Evolutionary conservation across 2,888 invertebrate species (phyloP).

Genomic region (Scaptomyza reducta): DNA sequence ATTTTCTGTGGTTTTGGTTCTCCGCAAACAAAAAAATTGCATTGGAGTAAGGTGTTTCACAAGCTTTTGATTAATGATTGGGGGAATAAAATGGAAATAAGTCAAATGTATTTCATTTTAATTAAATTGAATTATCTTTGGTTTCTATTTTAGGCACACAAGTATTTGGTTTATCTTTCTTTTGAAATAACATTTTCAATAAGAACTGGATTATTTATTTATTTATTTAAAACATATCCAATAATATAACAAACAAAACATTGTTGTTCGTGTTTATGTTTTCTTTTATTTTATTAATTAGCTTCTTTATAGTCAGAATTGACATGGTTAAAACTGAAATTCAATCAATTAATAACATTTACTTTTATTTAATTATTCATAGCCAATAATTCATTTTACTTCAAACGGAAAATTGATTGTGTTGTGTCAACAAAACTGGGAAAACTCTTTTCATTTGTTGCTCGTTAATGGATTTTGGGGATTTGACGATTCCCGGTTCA

Average conservation of each 20-base stretch:
- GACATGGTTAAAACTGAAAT: neutral
- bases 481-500: conserved; percentile 42
- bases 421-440: neutral
- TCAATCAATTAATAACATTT: conserved; percentile 1
- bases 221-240: no score
- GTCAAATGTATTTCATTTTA: conserved; percentile 28
- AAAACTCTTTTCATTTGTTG: conserved; percentile 38
- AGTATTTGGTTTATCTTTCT: no score
- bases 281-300: neutral
- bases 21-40: conserved; percentile 25
- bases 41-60: conserved; percentile 19
- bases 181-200: no score
- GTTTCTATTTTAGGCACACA: neutral
- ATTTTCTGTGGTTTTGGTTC: conserved; percentile 11
- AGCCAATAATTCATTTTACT: neutral
- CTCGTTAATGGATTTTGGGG: conserved; percentile 16
- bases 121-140: conserved; percentile 21
- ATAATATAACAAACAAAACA: no score
- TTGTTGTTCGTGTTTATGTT: no score
- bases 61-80: conserved; percentile 60
- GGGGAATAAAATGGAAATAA: conserved; percentile 19
- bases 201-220: no score
- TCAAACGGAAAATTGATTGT: neutral
- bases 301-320: no score
- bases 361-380: neutral